Evolutionary conservation across 1,140 invertebrate species (phyloP).

Genomic region (Leptinotarsa lineolata): DNA sequence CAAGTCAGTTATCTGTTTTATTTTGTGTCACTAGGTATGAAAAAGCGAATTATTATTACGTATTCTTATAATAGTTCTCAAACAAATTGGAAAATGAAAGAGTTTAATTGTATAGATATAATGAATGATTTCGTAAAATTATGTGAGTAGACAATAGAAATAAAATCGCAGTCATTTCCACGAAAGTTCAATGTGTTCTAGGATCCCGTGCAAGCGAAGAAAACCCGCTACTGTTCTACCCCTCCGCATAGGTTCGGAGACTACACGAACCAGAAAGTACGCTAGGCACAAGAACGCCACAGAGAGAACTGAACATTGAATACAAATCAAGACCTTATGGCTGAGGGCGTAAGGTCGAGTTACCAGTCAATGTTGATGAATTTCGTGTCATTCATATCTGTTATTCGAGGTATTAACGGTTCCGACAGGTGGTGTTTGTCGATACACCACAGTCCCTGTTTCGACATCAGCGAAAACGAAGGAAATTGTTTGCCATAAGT

Average conservation of each 20-base stretch:
- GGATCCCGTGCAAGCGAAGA: not conserved
- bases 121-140: no score
- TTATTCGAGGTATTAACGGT: slow-evolving; percentile 11
- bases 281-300: not conserved
- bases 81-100: no score
- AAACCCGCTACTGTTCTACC: not conserved
- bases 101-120: no score
- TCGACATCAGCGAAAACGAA: not conserved
- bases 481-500: not conserved
- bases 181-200: no score
- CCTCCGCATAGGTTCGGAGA: not conserved
- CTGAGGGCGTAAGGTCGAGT: not conserved
- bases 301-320: not conserved
- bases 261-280: not conserved
- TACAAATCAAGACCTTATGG: not conserved
- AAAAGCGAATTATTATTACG: no score
- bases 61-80: no score
- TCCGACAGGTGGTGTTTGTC: slow-evolving; percentile 23
- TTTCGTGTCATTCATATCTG: not conserved
- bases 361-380: not conserved
- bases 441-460: not conserved
- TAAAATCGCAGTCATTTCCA: no score
- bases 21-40: no score
- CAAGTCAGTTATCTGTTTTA: no score
- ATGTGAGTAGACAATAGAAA: no score